These are phyloP conservation scores for Trichechus manatus DNA, from an alignment of 2,113 vertebrate genomes.

Conservation along the genomic window DNA sequence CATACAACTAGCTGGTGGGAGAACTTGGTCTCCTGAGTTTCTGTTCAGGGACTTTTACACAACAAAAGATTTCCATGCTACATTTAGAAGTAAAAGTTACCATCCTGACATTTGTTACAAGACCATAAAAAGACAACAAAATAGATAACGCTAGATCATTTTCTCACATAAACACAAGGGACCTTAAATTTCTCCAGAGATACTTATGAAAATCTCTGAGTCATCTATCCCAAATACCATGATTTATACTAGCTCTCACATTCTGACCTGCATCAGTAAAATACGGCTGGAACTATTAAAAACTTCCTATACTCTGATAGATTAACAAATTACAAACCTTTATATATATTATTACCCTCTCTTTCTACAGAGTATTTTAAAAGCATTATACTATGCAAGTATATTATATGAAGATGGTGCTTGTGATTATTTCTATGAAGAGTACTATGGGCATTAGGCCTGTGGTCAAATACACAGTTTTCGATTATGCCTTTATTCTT, in stretches of 20 bases:
- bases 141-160: not conserved
- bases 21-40: not conserved
- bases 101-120: not conserved
- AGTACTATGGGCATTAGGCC: not conserved
- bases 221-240: not conserved
- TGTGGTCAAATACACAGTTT: not conserved
- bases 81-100: not conserved
- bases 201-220: not conserved
- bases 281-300: not conserved
- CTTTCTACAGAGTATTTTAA: not conserved
- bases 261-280: slow-evolving; percentile 5
- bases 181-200: slow-evolving; percentile 51
- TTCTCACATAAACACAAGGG: not conserved
- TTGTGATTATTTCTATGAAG: not conserved
- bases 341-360: not conserved
- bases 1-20: not conserved
- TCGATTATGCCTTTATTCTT: not conserved
- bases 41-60: not conserved
- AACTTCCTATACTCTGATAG: not conserved
- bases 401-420: not conserved
- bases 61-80: not conserved
- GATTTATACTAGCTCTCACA: not conserved
- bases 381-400: not conserved
- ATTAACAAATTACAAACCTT: not conserved
- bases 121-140: not conserved